These are phyloP conservation scores for Myotis vivesi DNA, from an alignment of 2,797 vertebrate genomes.

Conservation along the genomic window DNA sequence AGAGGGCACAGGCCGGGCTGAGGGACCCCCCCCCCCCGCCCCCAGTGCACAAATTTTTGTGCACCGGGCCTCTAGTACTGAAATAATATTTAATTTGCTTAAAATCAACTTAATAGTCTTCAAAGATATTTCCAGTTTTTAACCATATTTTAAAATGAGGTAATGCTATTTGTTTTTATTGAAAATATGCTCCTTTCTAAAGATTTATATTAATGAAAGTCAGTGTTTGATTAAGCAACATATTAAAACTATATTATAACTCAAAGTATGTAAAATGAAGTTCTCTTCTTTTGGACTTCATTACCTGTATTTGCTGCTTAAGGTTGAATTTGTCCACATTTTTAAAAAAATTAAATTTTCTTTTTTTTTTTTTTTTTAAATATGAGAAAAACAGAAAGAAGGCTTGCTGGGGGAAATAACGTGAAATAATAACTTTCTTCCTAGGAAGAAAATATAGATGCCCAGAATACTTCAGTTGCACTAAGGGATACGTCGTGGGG, in stretches of 20 bases:
- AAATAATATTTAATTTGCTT: constrained; percentile 25
- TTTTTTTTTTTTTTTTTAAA: background rate
- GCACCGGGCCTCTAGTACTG: too few species aligned
- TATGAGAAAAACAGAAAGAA: constrained; percentile 18
- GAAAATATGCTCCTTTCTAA: background rate
- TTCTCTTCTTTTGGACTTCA: background rate
- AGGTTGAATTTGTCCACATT: background rate
- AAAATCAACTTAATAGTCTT: background rate
- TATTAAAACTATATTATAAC: background rate
- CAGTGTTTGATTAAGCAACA: background rate
- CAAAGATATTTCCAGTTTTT: constrained; percentile 8
- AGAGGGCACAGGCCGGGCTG: too few species aligned
- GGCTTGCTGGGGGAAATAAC: background rate
- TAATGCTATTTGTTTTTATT: constrained; percentile 35
- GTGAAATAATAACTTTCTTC: constrained; percentile 50
- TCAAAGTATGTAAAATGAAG: background rate
- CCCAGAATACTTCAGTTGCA: constrained; percentile 77
- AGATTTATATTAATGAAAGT: background rate
- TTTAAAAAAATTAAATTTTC: background rate
- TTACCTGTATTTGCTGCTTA: constrained; percentile 11
- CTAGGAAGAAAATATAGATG: constrained; percentile 91
- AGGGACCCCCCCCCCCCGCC: too few species aligned
- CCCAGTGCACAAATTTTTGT: too few species aligned
- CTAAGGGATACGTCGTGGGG: constrained; percentile 91
- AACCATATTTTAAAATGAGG: background rate